phyloP scores from a whole-genome alignment of 2,797 vertebrate genomes.

The Thamnophis elegans region DNA sequence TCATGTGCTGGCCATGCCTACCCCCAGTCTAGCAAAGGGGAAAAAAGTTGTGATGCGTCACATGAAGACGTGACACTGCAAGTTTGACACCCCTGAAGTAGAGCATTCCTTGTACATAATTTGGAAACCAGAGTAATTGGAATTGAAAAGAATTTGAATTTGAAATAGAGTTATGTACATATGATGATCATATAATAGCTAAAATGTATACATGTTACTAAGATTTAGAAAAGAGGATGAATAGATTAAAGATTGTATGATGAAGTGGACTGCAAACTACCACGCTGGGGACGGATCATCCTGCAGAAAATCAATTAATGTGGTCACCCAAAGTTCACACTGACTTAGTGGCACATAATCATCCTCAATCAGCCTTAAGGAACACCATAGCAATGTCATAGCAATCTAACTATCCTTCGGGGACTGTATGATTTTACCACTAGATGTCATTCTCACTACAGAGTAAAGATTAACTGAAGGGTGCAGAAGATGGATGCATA shows the following conservation, averaged over 20 bases:
- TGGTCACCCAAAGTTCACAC: neutral
- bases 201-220: neutral
- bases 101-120: neutral
- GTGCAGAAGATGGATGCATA: neutral
- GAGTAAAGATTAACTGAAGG: neutral
- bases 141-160: neutral
- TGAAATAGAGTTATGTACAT: neutral
- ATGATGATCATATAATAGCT: neutral
- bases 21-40: too few relatives aligned
- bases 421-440: neutral
- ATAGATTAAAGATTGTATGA: neutral
- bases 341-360: neutral
- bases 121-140: neutral
- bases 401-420: neutral
- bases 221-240: neutral
- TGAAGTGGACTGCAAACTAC: neutral
- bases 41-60: too few relatives aligned
- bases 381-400: neutral
- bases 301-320: neutral
- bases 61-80: too few relatives aligned
- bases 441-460: slow-evolving; percentile 18
- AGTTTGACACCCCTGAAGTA: neutral
- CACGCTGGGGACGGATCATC: neutral
- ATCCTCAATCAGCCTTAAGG: neutral
- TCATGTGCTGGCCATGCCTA: too few relatives aligned